Percentiles rank a stretch among this genome's conserved stretches.
phyloP scores from a whole-genome alignment of 1,140 invertebrate species.

The Hesperophylax magnus region DNA sequence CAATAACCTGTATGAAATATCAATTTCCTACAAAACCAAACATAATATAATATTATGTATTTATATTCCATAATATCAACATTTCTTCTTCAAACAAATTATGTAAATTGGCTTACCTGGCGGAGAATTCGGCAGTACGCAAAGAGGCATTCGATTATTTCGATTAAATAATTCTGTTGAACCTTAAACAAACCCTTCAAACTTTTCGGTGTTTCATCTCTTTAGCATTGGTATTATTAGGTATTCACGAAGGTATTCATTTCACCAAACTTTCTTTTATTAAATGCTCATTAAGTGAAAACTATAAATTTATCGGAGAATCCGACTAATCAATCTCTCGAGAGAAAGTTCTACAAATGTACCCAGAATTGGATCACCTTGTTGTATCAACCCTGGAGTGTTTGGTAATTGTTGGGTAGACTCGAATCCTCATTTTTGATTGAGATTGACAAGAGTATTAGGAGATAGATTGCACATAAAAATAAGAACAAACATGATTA shows the following conservation, averaged over 20 bases:
- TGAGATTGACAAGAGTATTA: too few species aligned
- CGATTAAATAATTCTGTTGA: background rate
- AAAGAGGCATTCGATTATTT: background rate
- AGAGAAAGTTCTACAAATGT: too few species aligned
- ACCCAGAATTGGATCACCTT: too few species aligned
- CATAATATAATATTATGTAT: too few species aligned
- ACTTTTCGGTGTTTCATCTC: background rate
- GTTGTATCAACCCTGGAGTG: too few species aligned
- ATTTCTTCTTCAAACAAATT: background rate
- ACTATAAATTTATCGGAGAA: background rate
- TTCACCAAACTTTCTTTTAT: background rate
- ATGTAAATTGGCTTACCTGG: conserved; percentile 14
- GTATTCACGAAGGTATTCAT: background rate
- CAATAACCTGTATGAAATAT: too few species aligned
- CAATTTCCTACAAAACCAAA: too few species aligned
- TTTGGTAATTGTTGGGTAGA: too few species aligned
- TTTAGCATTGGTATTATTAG: background rate
- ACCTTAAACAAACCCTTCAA: background rate
- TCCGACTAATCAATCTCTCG: conserved; percentile 30
- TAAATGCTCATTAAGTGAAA: background rate
- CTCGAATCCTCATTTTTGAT: too few species aligned
- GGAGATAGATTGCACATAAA: background rate
- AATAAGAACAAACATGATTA: conserved; percentile 48
- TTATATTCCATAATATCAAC: too few species aligned
- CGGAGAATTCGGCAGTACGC: background rate